phyloP scores from a whole-genome alignment of 2,113 vertebrate species.

The Rhineura floridana region DNA sequence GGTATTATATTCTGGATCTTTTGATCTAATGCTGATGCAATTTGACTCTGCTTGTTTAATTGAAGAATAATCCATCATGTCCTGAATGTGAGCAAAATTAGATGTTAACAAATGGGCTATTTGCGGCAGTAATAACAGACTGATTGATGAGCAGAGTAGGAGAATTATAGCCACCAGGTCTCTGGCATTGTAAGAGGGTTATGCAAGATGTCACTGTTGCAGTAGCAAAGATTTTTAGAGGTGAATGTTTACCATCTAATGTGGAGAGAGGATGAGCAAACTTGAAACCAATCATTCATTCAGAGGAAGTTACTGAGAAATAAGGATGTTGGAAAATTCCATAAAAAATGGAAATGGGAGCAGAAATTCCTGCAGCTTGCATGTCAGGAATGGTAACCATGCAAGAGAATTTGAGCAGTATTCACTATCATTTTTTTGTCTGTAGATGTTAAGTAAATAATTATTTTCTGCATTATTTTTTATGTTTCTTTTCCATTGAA shows the following conservation, averaged over 20 bases:
- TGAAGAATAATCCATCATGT: conserved; percentile 41
- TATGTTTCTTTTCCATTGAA: too few relatives aligned
- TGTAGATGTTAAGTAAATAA: too few relatives aligned
- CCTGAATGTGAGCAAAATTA: conserved; percentile 17
- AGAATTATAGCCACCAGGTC: background rate
- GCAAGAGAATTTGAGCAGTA: too few relatives aligned
- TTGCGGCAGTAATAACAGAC: conserved; percentile 27
- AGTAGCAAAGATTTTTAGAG: accelerated
- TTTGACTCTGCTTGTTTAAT: background rate
- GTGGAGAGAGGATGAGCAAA: accelerated
- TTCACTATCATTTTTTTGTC: too few relatives aligned
- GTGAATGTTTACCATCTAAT: background rate
- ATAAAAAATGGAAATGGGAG: too few relatives aligned
- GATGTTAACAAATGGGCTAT: conserved; percentile 8
- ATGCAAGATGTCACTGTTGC: background rate
- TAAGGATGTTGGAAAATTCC: too few relatives aligned
- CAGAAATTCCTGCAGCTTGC: too few relatives aligned
- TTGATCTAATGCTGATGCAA: conserved; percentile 17
- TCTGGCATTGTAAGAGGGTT: background rate
- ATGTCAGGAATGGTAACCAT: too few relatives aligned
- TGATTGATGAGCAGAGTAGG: conserved; percentile 17
- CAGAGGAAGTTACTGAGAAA: background rate
- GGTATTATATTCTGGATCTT: conserved; percentile 3
- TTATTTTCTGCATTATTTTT: too few relatives aligned
- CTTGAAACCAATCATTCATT: background rate